Conservation (phyloP, 2,113 vertebrate species). For the Archilochus colubris region DNA sequence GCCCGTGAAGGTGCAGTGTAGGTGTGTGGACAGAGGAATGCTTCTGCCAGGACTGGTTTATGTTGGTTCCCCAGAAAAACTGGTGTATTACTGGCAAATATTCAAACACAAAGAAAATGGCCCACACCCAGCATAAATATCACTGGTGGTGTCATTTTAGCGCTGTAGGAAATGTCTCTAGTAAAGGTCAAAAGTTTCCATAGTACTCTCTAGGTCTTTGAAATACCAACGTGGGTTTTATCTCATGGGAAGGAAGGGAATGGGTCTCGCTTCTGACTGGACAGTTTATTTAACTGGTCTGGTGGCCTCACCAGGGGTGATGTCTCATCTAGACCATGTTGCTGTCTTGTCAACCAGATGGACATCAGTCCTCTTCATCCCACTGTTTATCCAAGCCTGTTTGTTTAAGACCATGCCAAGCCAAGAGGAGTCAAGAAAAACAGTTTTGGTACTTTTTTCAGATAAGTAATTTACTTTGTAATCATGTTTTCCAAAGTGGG, state of each 20-base stretch:
- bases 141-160: neutral
- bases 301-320: neutral
- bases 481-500: neutral
- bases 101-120: accelerated
- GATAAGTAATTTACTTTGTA: neutral
- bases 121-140: neutral
- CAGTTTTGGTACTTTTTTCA: neutral
- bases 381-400: neutral
- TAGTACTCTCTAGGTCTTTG: neutral
- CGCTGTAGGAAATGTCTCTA: neutral
- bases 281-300: neutral
- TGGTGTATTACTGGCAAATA: neutral
- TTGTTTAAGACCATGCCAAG: neutral
- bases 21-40: neutral
- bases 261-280: neutral
- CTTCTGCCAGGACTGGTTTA: neutral
- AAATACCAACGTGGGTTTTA: neutral
- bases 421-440: neutral
- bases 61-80: neutral
- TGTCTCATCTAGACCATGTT: neutral
- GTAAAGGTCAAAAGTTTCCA: neutral
- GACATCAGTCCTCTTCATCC: neutral
- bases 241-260: neutral
- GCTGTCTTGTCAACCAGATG: neutral
- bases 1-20: neutral